A percentile compares a stretch with the other conserved stretches of the same genome.
These are phyloP conservation scores for Nasonia longicornis DNA, from an alignment of 1,140 invertebrate species.

Conservation along the genomic window DNA sequence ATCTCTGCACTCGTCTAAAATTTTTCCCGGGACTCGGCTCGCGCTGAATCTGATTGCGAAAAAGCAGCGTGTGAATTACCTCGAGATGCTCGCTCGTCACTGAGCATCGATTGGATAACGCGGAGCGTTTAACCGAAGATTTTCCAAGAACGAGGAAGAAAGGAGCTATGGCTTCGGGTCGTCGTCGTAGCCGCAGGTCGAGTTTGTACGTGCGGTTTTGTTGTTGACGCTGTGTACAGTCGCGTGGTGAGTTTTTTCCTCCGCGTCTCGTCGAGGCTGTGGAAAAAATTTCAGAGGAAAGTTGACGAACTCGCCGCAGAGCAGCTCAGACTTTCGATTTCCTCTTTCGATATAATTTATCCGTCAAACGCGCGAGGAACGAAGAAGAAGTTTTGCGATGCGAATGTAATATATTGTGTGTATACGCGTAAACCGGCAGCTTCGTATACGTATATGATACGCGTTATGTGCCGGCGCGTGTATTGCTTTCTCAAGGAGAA, in stretches of 20 bases:
- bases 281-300: conserved; percentile 18
- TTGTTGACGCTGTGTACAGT: neutral
- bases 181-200: neutral
- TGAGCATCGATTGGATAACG: no score
- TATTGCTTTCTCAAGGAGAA: conserved; percentile 40
- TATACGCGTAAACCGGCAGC: neutral
- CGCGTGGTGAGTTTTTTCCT: neutral
- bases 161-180: neutral
- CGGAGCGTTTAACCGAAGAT: neutral
- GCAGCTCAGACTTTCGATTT: conserved; percentile 24
- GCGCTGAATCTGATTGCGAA: no score
- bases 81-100: no score
- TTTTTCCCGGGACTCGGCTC: neutral
- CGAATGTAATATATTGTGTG: neutral
- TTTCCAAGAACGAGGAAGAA: neutral
- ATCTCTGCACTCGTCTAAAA: conserved; percentile 11
- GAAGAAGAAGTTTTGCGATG: conserved; percentile 7
- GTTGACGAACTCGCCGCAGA: conserved; percentile 6
- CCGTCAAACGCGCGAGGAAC: neutral
- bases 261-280: neutral
- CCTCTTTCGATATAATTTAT: conserved; percentile 28
- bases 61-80: no score
- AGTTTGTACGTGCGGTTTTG: neutral
- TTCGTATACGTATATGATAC: neutral
- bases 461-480: neutral